Conservation (phyloP, 1,140 invertebrate species). For the Brachionus paranguensis region DNA sequence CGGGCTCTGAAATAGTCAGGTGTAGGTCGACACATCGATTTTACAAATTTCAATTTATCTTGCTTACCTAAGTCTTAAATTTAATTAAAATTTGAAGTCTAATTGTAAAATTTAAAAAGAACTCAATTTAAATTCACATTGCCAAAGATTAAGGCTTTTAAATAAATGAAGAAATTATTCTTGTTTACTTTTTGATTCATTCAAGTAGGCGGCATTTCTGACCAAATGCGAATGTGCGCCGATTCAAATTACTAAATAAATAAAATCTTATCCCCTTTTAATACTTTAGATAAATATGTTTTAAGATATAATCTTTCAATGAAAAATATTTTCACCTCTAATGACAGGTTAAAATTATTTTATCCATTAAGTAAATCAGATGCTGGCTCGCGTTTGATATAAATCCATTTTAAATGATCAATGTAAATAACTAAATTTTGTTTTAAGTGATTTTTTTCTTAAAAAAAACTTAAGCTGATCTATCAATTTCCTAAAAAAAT, state of each 20-base stretch:
- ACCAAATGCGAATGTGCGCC: background rate
- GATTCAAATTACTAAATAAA: background rate
- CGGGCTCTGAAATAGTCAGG: background rate
- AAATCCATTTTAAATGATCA: background rate
- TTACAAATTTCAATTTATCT: background rate
- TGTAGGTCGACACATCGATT: background rate
- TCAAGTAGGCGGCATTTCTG: background rate
- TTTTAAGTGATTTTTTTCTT: background rate
- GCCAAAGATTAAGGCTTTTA: background rate
- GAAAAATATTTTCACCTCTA: background rate
- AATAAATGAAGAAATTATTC: too few species aligned
- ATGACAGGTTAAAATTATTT: background rate
- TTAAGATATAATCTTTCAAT: background rate
- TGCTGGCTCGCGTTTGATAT: background rate
- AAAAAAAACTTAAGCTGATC: background rate
- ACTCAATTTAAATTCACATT: background rate
- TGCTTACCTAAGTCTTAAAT: background rate
- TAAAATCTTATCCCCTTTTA: background rate
- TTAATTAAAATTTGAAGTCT: background rate
- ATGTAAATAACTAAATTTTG: background rate
- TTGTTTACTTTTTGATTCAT: background rate
- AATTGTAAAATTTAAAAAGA: background rate
- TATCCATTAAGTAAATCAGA: background rate
- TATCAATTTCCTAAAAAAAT: background rate
- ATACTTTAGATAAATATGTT: background rate